phyloP scores from a whole-genome alignment of 2,888 invertebrate species.

The Sicus ferrugineus region DNA sequence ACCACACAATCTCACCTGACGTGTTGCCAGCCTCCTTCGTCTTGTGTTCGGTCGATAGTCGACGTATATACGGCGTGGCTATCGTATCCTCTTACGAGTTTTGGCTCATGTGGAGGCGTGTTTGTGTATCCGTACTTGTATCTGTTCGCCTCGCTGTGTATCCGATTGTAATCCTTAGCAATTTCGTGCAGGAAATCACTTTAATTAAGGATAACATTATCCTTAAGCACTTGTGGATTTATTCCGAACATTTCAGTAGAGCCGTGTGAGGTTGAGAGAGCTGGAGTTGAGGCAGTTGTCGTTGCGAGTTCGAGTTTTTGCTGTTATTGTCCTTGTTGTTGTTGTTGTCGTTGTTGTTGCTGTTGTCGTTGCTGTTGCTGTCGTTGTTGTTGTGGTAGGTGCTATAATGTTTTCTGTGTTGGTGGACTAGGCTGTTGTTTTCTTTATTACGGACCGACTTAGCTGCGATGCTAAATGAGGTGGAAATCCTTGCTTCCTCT shows the following conservation, averaged over 20 bases:
- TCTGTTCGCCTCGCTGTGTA: not conserved
- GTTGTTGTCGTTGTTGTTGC: no score
- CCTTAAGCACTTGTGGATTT: conserved; percentile 24
- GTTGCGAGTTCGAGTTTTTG: no score
- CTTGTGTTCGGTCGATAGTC: not conserved
- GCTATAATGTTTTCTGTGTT: no score
- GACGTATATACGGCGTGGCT: not conserved
- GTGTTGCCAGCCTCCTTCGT: not conserved
- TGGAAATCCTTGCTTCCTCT: no score
- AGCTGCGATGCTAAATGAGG: no score
- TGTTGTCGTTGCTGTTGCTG: no score
- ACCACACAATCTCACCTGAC: conserved; percentile 15
- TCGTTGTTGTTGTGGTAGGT: no score
- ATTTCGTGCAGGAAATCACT: conserved; percentile 42
- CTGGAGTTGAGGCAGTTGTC: no score
- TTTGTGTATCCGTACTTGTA: not conserved
- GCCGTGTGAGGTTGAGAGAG: no score
- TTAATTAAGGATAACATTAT: conserved; percentile 41
- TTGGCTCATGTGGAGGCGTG: not conserved
- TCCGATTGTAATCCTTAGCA: conserved; percentile 32
- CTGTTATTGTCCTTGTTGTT: no score
- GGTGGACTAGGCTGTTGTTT: no score
- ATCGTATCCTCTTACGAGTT: not conserved
- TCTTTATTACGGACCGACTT: no score
- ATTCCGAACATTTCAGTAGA: not conserved